Base-by-base conservation (phyloP, 92 coral and sea anemone species). In the Palythoa grandis region DNA sequence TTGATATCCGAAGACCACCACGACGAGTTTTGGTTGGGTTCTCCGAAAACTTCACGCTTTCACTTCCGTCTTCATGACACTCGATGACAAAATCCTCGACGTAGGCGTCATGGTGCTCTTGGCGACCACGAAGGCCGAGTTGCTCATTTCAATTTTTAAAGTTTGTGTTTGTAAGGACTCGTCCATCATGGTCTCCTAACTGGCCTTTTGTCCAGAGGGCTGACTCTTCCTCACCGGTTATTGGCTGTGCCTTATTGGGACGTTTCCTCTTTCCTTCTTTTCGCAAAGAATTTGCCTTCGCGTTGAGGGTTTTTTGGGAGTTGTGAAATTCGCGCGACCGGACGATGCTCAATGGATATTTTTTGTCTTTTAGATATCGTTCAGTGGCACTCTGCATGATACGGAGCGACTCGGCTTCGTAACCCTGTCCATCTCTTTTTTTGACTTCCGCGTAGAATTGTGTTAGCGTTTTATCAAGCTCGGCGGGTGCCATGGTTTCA, bases 351-450 rank as follows among this genome's bases (percentile, higher is more conserved):
- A 52, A 15, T 15, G 69, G 74, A 60, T 86, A 73, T 39, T 72
- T 79, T 14, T 87, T 87, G 22, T 86, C 88, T 77, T 90, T 86
- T 12, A 90, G 66, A 66, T 90, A 35, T 1, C 79, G 75, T n/a
- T 86, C 87, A 61, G 82, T 76, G 72, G 74, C 78, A 78, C 82
- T 58, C 72, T 87, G 90, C 93, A 90, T 90, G 17, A 90, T 87
- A 65, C 70, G 54, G 20, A 90, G 90, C 11, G 85, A 90, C 72
- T 67, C 90, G 23, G 90, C 85, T 48, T 87, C 88, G 70, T 87
- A 82, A 73, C 76, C 77, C 11, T 73, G 61, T 24, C 89, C 90
- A 37, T 82, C 74, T 63, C 24, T 60, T 69, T 85, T 82, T 88
- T 60, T 88, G 5, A 91, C 88, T 52, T 88, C 89, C 7, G 91